Percentiles rank a stretch among this genome's conserved stretches.
phyloP scores from a whole-genome alignment of 2,888 invertebrate genomes.

The Melinaea marsaeus region DNA sequence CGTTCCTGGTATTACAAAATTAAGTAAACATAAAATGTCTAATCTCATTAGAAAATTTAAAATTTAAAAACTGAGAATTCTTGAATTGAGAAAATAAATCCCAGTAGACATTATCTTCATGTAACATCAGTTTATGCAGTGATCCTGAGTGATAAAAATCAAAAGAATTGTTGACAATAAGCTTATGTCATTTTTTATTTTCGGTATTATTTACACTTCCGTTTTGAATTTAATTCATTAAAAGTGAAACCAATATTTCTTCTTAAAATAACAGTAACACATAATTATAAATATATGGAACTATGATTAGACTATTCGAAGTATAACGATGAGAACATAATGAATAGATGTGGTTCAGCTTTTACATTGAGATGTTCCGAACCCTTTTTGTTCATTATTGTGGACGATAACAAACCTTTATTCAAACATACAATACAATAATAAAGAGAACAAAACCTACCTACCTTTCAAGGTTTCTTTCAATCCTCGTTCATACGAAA shows the following conservation, averaged over 20 bases:
- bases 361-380: conserved; percentile 4
- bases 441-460: background rate
- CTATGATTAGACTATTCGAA: background rate
- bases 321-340: background rate
- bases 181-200: too few relatives aligned
- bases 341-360: conserved; percentile 2
- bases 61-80: too few relatives aligned
- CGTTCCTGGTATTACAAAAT: conserved; percentile 68
- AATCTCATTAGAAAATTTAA: too few relatives aligned
- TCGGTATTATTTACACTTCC: too few relatives aligned
- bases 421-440: conserved; percentile 4
- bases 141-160: too few relatives aligned
- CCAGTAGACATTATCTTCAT: too few relatives aligned
- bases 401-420: conserved; percentile 5
- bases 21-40: conserved; percentile 73
- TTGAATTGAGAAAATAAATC: too few relatives aligned
- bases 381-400: conserved; percentile 5
- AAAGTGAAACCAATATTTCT: too few relatives aligned
- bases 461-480: conserved; percentile 1
- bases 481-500: background rate
- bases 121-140: too few relatives aligned
- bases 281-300: background rate
- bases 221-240: too few relatives aligned
- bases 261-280: too few relatives aligned
- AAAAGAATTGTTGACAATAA: too few relatives aligned